These are phyloP conservation scores for Meganola albula DNA, from an alignment of 2,888 invertebrate genomes.

Conservation along the genomic window DNA sequence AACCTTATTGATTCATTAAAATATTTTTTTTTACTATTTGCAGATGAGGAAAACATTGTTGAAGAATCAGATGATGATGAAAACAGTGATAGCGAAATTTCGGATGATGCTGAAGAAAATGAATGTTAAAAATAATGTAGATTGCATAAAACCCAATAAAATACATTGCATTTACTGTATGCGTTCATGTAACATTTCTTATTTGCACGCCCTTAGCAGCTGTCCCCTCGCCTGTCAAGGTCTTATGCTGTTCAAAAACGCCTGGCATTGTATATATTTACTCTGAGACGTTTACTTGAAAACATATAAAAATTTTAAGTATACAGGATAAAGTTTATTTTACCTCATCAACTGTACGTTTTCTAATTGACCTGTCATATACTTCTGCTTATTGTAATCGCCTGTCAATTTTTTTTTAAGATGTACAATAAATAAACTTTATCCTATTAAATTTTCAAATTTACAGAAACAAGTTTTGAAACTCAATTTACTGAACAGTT, in stretches of 20 bases:
- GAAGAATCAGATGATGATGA: too few species aligned
- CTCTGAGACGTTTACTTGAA: conserved; percentile 3
- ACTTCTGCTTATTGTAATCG: conserved; percentile 5
- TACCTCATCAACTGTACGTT: conserved; percentile 3
- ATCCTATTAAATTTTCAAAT: conserved; percentile 2
- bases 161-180: too few species aligned
- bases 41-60: too few species aligned
- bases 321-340: conserved; percentile 9
- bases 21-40: too few species aligned
- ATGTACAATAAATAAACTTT: conserved; percentile 2
- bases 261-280: conserved; percentile 2
- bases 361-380: conserved; percentile 4
- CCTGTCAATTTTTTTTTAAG: conserved; percentile 7
- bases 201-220: conserved; percentile 5
- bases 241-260: neutral
- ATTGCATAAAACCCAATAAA: too few species aligned
- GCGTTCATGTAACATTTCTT: conserved; percentile 5
- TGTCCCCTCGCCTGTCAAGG: conserved; percentile 2
- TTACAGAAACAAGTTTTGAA: conserved; percentile 2
- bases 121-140: too few species aligned
- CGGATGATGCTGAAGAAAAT: too few species aligned
- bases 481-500: conserved; percentile 1
- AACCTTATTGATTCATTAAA: too few species aligned
- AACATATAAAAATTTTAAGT: conserved; percentile 5
- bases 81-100: too few species aligned